These are phyloP conservation scores for Hippocampus zosterae DNA, from an alignment of 2,113 vertebrate species.

Conservation along the genomic window DNA sequence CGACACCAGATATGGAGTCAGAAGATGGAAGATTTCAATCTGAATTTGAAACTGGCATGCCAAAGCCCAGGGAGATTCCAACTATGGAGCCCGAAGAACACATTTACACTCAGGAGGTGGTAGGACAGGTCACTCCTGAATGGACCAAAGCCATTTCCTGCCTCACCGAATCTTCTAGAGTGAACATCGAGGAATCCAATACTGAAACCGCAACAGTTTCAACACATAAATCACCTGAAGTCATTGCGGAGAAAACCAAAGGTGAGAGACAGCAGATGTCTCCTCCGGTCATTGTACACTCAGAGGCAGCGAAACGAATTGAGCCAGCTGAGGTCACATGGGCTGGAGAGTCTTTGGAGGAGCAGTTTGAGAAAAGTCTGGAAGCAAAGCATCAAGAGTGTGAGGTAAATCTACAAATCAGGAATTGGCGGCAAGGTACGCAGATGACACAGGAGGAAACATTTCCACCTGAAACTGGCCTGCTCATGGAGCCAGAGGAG, in stretches of 20 bases:
- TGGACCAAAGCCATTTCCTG: neutral
- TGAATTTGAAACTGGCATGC: constrained; percentile 35
- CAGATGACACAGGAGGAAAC: constrained; percentile 45
- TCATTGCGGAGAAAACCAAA: neutral
- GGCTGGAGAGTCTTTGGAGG: constrained; percentile 40
- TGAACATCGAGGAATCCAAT: no score
- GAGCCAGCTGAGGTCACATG: constrained; percentile 33
- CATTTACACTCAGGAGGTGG: neutral
- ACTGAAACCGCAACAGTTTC: neutral
- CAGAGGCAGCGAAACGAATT: neutral
- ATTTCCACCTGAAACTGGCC: constrained; percentile 34
- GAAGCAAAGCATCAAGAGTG: constrained; percentile 60
- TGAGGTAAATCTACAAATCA: constrained; percentile 64
- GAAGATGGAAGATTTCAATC: constrained; percentile 31
- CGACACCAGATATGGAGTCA: constrained; percentile 21
- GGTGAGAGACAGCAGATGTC: neutral
- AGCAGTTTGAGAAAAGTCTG: constrained; percentile 58
- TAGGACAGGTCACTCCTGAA: no score
- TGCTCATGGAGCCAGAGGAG: neutral
- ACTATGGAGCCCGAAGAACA: constrained; percentile 24
- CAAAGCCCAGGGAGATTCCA: constrained; percentile 19
- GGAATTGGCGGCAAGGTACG: constrained; percentile 68
- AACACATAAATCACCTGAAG: neutral
- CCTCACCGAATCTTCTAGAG: neutral
- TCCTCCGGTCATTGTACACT: neutral